Conservation (phyloP, 2,888 invertebrate genomes). For the Ypsolopha sequella region DNA sequence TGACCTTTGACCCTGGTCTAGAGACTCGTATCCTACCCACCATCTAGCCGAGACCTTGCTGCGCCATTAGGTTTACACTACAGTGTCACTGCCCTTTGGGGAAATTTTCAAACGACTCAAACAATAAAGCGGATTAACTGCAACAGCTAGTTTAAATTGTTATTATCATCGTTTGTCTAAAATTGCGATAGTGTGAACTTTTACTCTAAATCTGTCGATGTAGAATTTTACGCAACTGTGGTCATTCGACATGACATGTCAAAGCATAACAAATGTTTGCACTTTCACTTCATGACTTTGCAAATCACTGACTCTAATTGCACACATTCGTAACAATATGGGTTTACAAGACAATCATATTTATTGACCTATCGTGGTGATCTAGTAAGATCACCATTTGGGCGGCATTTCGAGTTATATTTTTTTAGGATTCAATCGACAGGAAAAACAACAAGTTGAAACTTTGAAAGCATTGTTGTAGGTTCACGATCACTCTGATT, state of each 20-base stretch:
- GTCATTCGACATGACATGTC: conserved; percentile 9
- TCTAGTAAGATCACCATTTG: not conserved
- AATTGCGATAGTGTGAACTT: too few relatives aligned
- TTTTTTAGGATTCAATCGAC: not conserved
- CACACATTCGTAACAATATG: too few relatives aligned
- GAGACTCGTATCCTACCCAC: conserved; percentile 7
- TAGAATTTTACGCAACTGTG: not conserved
- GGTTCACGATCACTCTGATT: conserved; percentile 15
- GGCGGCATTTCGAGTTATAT: not conserved
- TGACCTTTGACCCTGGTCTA: conserved; percentile 11
- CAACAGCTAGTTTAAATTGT: too few relatives aligned
- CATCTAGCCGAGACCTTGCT: conserved; percentile 4
- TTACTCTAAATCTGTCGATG: too few relatives aligned
- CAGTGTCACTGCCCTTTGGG: conserved; percentile 11
- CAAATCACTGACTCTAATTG: not conserved
- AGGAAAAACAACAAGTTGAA: not conserved
- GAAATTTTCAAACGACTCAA: not conserved
- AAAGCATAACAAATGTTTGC: conserved; percentile 3
- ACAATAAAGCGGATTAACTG: too few relatives aligned
- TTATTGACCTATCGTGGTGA: not conserved
- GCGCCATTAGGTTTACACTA: conserved; percentile 8
- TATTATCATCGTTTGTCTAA: too few relatives aligned
- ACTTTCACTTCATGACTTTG: conserved; percentile 1
- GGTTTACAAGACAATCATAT: too few relatives aligned
- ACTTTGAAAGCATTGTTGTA: not conserved